Base-by-base conservation (phyloP, 2,888 invertebrate genomes). In the Leptura quadrifasciata region DNA sequence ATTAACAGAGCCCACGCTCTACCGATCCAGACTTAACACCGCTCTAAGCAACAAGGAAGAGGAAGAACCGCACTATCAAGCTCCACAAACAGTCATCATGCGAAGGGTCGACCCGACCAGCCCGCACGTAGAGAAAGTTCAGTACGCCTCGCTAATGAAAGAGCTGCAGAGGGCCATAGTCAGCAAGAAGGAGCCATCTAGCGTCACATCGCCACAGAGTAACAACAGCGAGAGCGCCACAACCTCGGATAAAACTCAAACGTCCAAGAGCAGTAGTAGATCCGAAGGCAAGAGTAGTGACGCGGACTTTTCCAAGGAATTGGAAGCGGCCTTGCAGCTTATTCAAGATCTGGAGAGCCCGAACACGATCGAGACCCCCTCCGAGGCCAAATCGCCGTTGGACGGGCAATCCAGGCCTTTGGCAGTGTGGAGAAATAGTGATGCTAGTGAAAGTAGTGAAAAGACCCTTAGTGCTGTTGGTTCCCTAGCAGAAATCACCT, bases 271-370 rank as follows among this genome's bases (percentile, higher is more conserved):
- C 72, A 88, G 87, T 68, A 83, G 86, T 57, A 81, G 83, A n/a
- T 85, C 86, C 0, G 87, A 86, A 31, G 85, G 85, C 27, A 87
- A 89, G 78, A 88, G 87, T 75, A 90, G 90, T 83, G 90, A 90
- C 79, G 87, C 89, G 2, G 90, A 90, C 79, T 90, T 90, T 80
- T 90, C 89, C 39, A 90, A 90, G 80, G 90, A 91, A 81, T 83
- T 90, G 70, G 90, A 90, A 80, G 91, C 90, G 2, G 91, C 90
- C 4, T 83, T 90, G 35, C 90, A 91, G 80, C 82, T 90, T 54
- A 90, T 91, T 69, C 91, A 84, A 75, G 90, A 91, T 81, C 82
- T 91, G 76, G 91, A 90, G 81, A 90, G 90, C 82, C 91, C 91
- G 2, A 90, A 90, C 78, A 90, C 90, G 21, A 87, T 88, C 60